These are phyloP conservation scores for Podargus strigoides DNA, from an alignment of 2,797 vertebrate species.

Conservation along the genomic window DNA sequence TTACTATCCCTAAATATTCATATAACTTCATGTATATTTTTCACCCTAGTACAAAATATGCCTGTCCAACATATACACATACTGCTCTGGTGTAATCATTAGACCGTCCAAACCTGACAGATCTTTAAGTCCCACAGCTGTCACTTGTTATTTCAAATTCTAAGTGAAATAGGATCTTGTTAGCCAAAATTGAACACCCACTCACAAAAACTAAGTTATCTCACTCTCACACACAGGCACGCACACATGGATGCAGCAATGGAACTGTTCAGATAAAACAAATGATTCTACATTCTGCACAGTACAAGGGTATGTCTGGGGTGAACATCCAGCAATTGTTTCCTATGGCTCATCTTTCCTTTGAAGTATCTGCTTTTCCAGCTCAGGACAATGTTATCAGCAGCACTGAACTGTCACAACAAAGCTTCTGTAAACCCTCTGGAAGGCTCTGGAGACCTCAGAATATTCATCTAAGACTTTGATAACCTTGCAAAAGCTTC, in stretches of 20 bases:
- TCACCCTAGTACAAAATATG: not conserved
- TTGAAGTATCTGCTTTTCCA: not conserved
- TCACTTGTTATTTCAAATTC: not conserved
- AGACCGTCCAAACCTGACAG: not conserved
- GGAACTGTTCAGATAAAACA: not conserved
- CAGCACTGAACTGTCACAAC: not conserved
- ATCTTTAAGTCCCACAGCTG: not conserved
- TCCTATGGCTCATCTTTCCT: not conserved
- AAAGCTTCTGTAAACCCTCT: not conserved
- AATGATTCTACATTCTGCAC: not conserved
- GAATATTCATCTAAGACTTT: not conserved
- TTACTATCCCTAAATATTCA: not conserved
- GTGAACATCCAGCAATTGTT: not conserved
- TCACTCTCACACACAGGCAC: not conserved
- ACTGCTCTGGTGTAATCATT: not conserved
- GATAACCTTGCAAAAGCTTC: not conserved
- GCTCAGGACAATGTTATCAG: not conserved
- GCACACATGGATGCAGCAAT: not conserved
- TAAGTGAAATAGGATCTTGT: not conserved
- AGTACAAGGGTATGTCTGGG: not conserved
- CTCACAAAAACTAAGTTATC: not conserved
- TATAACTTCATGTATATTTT: not conserved
- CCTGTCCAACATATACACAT: not conserved
- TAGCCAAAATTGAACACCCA: conserved; percentile 11
- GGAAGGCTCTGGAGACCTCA: not conserved